Percentiles rank a stretch among this genome's conserved stretches.
These are phyloP conservation scores for Indri indri DNA, from an alignment of 2,113 vertebrate species.

Conservation along the genomic window DNA sequence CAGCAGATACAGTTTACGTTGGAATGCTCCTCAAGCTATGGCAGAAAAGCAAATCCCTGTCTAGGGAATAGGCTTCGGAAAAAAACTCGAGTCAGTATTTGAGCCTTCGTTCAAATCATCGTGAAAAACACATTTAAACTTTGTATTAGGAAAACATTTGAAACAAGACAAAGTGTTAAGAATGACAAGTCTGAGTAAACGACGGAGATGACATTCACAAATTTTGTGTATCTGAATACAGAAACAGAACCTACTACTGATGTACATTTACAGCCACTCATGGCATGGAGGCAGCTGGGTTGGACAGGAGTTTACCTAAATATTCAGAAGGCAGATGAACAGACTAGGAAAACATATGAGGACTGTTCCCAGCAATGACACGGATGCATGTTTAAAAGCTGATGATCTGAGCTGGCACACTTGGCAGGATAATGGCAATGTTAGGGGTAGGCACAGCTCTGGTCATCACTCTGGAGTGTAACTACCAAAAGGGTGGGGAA, in stretches of 20 bases:
- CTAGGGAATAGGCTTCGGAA: background rate
- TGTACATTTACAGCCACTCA: background rate
- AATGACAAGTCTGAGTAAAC: background rate
- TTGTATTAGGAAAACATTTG: slow-evolving; percentile 29
- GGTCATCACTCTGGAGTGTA: background rate
- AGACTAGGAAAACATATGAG: background rate
- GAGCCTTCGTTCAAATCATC: slow-evolving; percentile 25
- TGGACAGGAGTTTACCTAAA: background rate
- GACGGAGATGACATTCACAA: background rate
- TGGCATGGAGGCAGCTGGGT: background rate
- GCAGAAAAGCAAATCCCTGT: slow-evolving; percentile 6
- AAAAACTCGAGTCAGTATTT: slow-evolving; percentile 22
- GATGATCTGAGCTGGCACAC: background rate
- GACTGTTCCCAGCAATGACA: background rate
- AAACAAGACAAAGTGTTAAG: slow-evolving; percentile 3
- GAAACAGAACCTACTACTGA: background rate
- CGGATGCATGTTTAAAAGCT: background rate
- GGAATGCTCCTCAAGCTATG: slow-evolving; percentile 10
- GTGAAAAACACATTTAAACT: slow-evolving; percentile 70
- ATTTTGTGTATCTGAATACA: background rate
- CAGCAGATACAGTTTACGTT: slow-evolving; percentile 33
- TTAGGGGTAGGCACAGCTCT: background rate
- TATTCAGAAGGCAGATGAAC: background rate
- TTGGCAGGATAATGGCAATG: background rate
- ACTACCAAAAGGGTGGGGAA: background rate